These are phyloP conservation scores for Dascillus cervinus DNA, from an alignment of 2,888 invertebrate genomes.

Conservation along the genomic window DNA sequence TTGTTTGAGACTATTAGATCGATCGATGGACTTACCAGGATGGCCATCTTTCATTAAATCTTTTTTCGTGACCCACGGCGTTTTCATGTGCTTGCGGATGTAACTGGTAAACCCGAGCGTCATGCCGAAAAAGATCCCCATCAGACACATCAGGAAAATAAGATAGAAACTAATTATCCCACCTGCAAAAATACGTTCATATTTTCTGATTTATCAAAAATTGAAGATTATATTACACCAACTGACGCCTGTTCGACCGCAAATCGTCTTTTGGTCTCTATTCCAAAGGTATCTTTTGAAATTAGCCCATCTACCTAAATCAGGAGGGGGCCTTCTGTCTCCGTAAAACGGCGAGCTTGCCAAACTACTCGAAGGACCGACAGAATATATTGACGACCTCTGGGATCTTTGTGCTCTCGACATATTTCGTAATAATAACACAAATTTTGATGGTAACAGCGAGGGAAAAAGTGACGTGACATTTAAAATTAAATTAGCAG, in stretches of 20 bases:
- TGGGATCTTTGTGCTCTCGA: too few species aligned
- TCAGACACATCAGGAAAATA: slow-evolving; percentile 10
- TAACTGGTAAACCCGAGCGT: slow-evolving; percentile 3
- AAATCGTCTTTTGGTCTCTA: slow-evolving; percentile 41
- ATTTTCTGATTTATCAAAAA: background rate
- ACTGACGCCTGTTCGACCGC: slow-evolving; percentile 46
- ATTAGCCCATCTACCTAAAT: slow-evolving; percentile 20
- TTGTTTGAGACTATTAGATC: too few species aligned
- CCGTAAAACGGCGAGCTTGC: background rate
- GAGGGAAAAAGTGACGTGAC: too few species aligned
- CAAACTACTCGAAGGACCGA: background rate
- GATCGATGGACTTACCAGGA: background rate
- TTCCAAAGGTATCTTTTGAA: slow-evolving; percentile 40
- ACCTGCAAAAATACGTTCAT: slow-evolving; percentile 17
- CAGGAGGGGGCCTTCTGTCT: slow-evolving; percentile 2
- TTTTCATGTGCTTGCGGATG: slow-evolving; percentile 1
- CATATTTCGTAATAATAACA: too few species aligned
- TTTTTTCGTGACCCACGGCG: slow-evolving; percentile 1
- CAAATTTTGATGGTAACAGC: too few species aligned
- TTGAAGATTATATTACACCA: slow-evolving; percentile 42
- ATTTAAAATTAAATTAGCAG: too few species aligned
- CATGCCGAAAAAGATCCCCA: slow-evolving; percentile 12
- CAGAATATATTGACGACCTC: too few species aligned
- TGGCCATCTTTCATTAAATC: background rate
- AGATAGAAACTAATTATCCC: slow-evolving; percentile 9